Evolutionary conservation across 2,113 vertebrate genomes (phyloP), one percentile per base, ranked within the genome.

Genomic region (Papio anubis): DNA sequence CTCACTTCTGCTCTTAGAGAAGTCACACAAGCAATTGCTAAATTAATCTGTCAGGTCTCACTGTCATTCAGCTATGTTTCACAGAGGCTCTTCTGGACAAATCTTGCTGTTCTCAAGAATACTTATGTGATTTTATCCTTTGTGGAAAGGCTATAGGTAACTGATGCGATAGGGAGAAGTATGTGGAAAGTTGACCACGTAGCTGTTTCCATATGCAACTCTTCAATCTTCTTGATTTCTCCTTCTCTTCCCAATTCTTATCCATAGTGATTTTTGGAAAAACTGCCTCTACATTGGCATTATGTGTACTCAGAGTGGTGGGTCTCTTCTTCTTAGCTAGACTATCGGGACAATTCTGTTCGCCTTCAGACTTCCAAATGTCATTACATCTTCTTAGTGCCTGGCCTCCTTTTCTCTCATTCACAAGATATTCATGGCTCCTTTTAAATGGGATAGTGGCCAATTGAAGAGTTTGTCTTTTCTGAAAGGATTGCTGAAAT

Each of bases 41-140:
- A n/a, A 18, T 43, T 68, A 8, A 43, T 23, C 32, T 79, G 23
- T 57, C 5, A 30, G 27, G 6, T 55, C 38, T 66, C 79, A 12
- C 25, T 86, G 2, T 78, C 45, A 30, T 12, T 45, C 25, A 59
- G 2, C 48, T 27, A 0, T 32, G 13, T 14, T 20, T 89, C 20
- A 3, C 20, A 3, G 8, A 9, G 32, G 3, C 13, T 70, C 2
- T 64, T 45, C 25, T 27, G 0, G 23, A 93, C 23, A 78, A 45
- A 45, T 23, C 3, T 2, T 55, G n/a, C 4, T 7, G 21, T 45
- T 45, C 48, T 11, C 17, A 9, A 27, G 38, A 4, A 0, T 50
- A n/a, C 91, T 90, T 93, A n/a, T 59, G 32, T 64, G 25, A 1
- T 17, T 70, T 76, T 70, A 13, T 72, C 35, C 35, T 83, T 13